Evolutionary conservation across 2,888 invertebrate genomes (phyloP), one percentile per base, ranked within the genome.

Genomic region (Zonitis immaculata): DNA sequence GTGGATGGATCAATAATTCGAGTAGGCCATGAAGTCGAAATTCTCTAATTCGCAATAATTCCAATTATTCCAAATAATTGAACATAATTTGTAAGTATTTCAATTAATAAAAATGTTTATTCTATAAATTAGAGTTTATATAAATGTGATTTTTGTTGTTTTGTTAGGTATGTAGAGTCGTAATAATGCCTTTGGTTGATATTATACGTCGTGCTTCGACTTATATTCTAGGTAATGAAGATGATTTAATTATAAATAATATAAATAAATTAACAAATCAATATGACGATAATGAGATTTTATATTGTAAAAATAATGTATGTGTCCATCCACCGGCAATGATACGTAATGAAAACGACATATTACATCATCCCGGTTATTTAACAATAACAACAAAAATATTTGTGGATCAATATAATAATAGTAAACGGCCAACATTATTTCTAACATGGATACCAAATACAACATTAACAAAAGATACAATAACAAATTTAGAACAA

Each of bases 391-490:
- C 89, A 12, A 90, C 90, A 16, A 89, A 88, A 76, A 84, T 85
- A n/a, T 87, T 87, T 72, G 82, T 86, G 18, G 86, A 87, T 67
- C 84, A 89, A 69, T 86, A 89, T 68, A 89, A 88, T 66, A 85
- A 86, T 57, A 84, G 85, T 0, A 87, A 85, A 67, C 77, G 88
- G 73, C 83, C 90, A 61, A 95, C 95, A 0, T 78, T 96, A 9
- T 87, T 93, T 61, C 81, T 96, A 2, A 94, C 93, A 56, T 96
- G 96, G 96, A 93, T 96, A 62, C 96, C 96, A 0, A 96, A 96
- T 74, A 84, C 88, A 2, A 91, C 93, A 0, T 78, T 96, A 32
- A 84, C 89, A 58, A 92, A 88, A 75, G 92, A 93, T 70, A 91
- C 94, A 12, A 85, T 84, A 12, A 84, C 86, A 32, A 86, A 87